phyloP scores from a whole-genome alignment of 2,888 invertebrate species.

The Chirona hameri region DNA sequence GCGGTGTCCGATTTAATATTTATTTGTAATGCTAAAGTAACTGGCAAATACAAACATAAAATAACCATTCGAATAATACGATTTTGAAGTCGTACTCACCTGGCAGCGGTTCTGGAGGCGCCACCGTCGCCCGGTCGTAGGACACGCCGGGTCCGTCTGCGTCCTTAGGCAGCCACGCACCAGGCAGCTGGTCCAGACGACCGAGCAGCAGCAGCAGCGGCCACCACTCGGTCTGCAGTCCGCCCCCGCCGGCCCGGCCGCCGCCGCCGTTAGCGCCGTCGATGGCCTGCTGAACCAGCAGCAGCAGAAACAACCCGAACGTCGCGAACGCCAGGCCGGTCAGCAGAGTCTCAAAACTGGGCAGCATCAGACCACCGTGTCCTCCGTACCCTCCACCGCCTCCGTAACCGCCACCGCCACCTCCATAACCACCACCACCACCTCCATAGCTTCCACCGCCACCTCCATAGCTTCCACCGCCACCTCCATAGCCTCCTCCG shows the following conservation, averaged over 20 bases:
- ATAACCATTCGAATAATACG: no score
- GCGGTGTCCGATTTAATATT: no score
- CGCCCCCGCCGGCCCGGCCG: not conserved
- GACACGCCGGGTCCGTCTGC: no score
- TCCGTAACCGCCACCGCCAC: not conserved
- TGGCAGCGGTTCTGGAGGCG: no score
- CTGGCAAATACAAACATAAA: no score
- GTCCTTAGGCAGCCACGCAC: no score
- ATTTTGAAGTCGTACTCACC: no score
- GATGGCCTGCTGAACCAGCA: not conserved
- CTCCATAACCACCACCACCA: not conserved
- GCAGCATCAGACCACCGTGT: not conserved
- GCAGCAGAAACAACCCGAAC: not conserved
- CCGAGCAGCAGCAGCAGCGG: not conserved
- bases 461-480: not conserved
- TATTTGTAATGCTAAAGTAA: no score
- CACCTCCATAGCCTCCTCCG: not conserved
- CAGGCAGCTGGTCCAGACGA: no score
- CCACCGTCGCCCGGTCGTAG: no score
- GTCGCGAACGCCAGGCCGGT: not conserved
- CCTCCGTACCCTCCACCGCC: not conserved
- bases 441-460: not conserved
- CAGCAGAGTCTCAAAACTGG: not conserved
- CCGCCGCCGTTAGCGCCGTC: not conserved
- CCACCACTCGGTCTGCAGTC: not conserved